phyloP scores from a whole-genome alignment of 2,797 vertebrate genomes.

The Labeo calbasu region DNA sequence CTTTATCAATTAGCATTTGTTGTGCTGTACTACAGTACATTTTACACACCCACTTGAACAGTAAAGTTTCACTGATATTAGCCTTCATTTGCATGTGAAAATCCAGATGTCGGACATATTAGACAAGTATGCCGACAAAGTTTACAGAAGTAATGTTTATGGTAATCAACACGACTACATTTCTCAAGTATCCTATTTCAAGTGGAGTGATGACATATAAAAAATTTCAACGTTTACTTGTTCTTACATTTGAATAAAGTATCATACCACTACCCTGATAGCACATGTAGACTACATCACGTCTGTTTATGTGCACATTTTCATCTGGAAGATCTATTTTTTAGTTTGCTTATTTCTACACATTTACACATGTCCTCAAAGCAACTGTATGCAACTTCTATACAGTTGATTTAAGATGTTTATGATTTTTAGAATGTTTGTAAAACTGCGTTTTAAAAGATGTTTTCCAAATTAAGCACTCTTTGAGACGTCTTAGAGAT shows the following conservation, averaged over 20 bases:
- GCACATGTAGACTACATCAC: slow-evolving; percentile 1
- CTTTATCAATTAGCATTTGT: slow-evolving; percentile 57
- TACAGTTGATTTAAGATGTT: not conserved
- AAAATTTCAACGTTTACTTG: slow-evolving; percentile 74
- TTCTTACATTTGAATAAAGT: slow-evolving; percentile 67
- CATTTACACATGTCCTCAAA: not conserved
- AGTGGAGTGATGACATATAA: slow-evolving; percentile 78
- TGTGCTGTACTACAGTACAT: not conserved
- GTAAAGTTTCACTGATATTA: slow-evolving; percentile 2
- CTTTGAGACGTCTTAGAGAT: not conserved
- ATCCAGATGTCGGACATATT: not conserved
- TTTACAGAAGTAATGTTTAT: slow-evolving; percentile 37
- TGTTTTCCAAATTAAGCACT: not conserved
- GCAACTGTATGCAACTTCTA: not conserved
- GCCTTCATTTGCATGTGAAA: slow-evolving; percentile 12
- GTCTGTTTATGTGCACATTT: not conserved
- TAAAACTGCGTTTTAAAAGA: not conserved
- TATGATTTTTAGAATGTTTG: not conserved
- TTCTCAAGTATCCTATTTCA: slow-evolving; percentile 71
- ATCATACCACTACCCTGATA: slow-evolving; percentile 69
- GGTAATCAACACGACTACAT: slow-evolving; percentile 70
- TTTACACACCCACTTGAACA: not conserved
- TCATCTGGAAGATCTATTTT: not conserved
- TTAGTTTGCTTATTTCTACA: not conserved
- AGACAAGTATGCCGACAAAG: slow-evolving; percentile 59